Percentiles rank a stretch among this genome's conserved stretches.
These are phyloP conservation scores for Aplocera efformata DNA, from an alignment of 2,888 invertebrate species.

Conservation along the genomic window DNA sequence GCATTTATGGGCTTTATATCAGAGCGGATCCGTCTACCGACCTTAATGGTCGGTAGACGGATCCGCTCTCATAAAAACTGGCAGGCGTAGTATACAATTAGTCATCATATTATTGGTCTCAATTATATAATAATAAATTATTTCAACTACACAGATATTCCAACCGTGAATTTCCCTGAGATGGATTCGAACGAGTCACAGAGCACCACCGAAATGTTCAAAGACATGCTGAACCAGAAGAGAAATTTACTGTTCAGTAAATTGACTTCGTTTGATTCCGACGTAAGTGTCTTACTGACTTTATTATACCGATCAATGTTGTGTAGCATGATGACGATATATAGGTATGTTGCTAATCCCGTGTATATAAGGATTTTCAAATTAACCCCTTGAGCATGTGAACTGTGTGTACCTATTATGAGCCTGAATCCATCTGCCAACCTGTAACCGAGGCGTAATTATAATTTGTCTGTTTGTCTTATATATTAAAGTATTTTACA, in stretches of 20 bases:
- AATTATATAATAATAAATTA: constrained; percentile 28
- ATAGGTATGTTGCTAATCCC: constrained; percentile 18
- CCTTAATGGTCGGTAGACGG: too few species aligned
- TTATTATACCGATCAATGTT: constrained; percentile 24
- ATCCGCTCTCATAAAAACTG: too few species aligned
- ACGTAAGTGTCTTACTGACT: constrained; percentile 83
- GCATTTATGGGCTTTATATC: too few species aligned
- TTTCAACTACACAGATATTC: constrained; percentile 54
- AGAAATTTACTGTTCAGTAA: constrained; percentile 92
- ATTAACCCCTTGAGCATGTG: constrained; percentile 35
- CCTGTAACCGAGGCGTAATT: too few species aligned
- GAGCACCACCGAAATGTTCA: constrained; percentile 94
- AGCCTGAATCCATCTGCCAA: background rate
- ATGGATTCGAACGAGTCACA: constrained; percentile 84
- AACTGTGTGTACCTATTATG: constrained; percentile 13
- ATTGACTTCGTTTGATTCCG: constrained; percentile 93
- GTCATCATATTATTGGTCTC: constrained; percentile 53
- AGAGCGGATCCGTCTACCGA: too few species aligned
- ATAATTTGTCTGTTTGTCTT: too few species aligned
- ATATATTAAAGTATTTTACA: too few species aligned
- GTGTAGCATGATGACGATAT: constrained; percentile 49
- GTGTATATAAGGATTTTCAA: constrained; percentile 9
- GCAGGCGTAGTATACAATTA: constrained; percentile 73
- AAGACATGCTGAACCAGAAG: constrained; percentile 96
- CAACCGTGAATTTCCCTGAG: constrained; percentile 82